Evolutionary conservation across 2,888 invertebrate species (phyloP), one percentile per base, ranked within the genome.

Genomic region (Hemithea aestivaria): DNA sequence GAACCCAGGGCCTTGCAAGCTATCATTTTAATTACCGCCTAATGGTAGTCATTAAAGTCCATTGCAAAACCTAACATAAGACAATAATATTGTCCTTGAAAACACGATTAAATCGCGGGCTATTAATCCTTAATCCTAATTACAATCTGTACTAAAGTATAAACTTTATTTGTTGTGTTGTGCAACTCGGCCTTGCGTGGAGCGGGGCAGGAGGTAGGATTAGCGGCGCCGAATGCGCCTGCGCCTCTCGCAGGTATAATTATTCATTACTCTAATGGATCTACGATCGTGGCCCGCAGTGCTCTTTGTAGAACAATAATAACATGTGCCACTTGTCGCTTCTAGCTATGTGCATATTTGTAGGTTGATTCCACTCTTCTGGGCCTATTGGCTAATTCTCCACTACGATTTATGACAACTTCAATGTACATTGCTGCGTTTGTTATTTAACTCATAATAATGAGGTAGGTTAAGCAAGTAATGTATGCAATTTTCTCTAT

Each of bases 261-360:
- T 78, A 76, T 68, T 78, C 70, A 77, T 75, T 75, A 80, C 56
- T 52, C 61, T 79, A 81, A 82, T 82, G 76, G 76, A 72, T 66
- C 62, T 66, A 53, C 60, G 62, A 75, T 75, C 64, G 62, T 48
- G 52, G 53, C 48, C 49, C 67, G 41, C 20, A 68, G 63, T 66
- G 55, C 59, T 58, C 62, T 65, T 66, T 75, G 73, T 78, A 80
- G 81, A 73, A 79, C 78, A 56, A 63, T 44, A 58, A 51, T 58
- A 54, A 51, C 49, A 55, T 56, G 56, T 51, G 36, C 36, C 47
- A 32, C 28, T 44, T 37, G 34, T 33, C 25, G 26, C 30, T 34
- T n/a, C 11, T 20, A 22, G 29, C 25, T 16, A 4, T 16, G 3
- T 24, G 24, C 24, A 6, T 24, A 9, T 9, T 2, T 16, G 16